Evolutionary conservation across 2,888 invertebrate species (phyloP).

Genomic region (Ceramica pisi): DNA sequence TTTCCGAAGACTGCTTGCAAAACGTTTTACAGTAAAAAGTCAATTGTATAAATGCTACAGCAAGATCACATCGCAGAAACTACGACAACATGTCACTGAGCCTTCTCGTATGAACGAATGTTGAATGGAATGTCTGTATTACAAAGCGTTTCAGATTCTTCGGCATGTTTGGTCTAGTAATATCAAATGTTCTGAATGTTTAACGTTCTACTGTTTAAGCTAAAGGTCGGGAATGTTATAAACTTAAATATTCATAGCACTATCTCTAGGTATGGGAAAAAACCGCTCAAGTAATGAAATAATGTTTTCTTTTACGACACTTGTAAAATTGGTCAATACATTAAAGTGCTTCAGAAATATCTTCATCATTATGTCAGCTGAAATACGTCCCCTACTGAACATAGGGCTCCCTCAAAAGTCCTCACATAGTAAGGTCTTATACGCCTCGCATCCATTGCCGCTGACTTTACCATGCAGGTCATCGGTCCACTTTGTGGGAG

Average conservation of each 20-base stretch:
- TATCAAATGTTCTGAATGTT: not conserved
- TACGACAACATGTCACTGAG: slow-evolving; percentile 3
- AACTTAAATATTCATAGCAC: not conserved
- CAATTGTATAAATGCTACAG: slow-evolving; percentile 5
- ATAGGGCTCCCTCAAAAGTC: too few species aligned
- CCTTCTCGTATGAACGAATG: not conserved
- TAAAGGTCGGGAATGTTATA: not conserved
- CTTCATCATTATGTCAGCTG: too few species aligned
- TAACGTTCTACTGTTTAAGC: not conserved
- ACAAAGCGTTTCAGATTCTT: slow-evolving; percentile 31
- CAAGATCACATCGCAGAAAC: not conserved
- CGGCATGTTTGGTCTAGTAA: slow-evolving; percentile 5
- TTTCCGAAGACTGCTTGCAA: not conserved
- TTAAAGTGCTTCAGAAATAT: too few species aligned
- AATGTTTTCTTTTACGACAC: too few species aligned
- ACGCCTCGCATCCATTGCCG: too few species aligned
- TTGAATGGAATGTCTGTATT: slow-evolving; percentile 22
- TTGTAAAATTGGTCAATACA: too few species aligned
- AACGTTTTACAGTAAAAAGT: slow-evolving; percentile 9
- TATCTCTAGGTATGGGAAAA: not conserved
- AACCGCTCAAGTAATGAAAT: too few species aligned
- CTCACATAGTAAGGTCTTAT: too few species aligned
- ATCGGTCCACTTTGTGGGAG: too few species aligned
- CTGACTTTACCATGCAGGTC: too few species aligned
- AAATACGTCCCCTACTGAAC: too few species aligned